A percentile compares a stretch with the other conserved stretches of the same genome.
Evolutionary conservation across 2,888 invertebrate genomes (phyloP).

Genomic region (Craniophora ligustri): DNA sequence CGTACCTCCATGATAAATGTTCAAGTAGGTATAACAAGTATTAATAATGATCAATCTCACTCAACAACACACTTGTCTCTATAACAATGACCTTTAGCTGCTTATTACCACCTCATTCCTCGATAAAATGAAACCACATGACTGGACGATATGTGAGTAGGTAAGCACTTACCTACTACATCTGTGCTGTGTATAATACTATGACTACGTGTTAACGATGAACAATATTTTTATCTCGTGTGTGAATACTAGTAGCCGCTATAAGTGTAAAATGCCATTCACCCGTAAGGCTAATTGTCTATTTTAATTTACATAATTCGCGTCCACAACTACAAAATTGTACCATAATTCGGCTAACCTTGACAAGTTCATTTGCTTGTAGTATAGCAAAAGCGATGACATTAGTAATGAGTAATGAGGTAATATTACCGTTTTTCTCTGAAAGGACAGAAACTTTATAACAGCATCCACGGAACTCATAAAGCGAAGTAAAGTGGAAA

Average conservation of each 20-base stretch:
- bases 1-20: no score
- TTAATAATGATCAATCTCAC: no score
- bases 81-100: no score
- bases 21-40: no score
- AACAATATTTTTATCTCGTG: constrained; percentile 29
- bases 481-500: constrained; percentile 31
- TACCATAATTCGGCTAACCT: constrained; percentile 68
- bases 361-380: constrained; percentile 72
- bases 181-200: background rate
- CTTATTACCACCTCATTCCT: no score
- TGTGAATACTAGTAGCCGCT: constrained; percentile 8
- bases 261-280: constrained; percentile 51
- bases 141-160: no score
- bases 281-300: constrained; percentile 67
- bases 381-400: constrained; percentile 40
- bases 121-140: no score
- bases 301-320: constrained; percentile 69
- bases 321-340: constrained; percentile 61
- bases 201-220: background rate
- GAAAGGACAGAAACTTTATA: constrained; percentile 48
- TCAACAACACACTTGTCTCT: no score
- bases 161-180: no score
- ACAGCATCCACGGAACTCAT: constrained; percentile 25
- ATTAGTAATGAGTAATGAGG: constrained; percentile 59
- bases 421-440: constrained; percentile 57